These are phyloP conservation scores for Megaustenia siamemsis DNA, from an alignment of 2,888 invertebrate species.

Conservation along the genomic window DNA sequence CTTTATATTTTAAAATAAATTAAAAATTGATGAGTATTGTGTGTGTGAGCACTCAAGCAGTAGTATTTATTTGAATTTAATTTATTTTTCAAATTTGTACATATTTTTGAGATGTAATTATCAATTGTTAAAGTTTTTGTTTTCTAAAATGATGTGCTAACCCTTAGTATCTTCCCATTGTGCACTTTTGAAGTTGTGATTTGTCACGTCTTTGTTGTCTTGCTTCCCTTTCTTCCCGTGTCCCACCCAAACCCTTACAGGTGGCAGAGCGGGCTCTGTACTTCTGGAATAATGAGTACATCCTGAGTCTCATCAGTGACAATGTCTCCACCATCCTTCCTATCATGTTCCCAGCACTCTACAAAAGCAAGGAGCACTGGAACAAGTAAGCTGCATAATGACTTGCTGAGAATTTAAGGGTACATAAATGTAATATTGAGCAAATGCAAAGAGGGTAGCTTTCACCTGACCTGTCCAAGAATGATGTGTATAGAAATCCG, in stretches of 20 bases:
- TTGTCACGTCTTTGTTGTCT: constrained; percentile 30
- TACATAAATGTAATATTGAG: neutral
- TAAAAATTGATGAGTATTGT: too few relatives aligned
- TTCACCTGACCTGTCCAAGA: too few relatives aligned
- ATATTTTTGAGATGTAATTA: too few relatives aligned
- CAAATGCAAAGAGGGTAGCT: too few relatives aligned
- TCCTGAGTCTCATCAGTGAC: constrained; percentile 98
- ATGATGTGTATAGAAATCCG: too few relatives aligned
- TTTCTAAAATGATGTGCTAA: neutral
- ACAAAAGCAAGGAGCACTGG: constrained; percentile 99
- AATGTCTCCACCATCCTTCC: constrained; percentile 99
- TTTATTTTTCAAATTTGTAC: too few relatives aligned
- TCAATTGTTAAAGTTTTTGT: neutral
- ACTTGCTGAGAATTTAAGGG: neutral
- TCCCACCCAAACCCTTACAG: constrained; percentile 81
- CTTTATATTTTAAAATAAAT: too few relatives aligned
- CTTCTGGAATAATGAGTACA: constrained; percentile 99
- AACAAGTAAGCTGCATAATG: constrained; percentile 85
- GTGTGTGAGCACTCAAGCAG: too few relatives aligned
- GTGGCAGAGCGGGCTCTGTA: constrained; percentile 99
- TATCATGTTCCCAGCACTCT: constrained; percentile 99
- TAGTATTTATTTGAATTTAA: too few relatives aligned
- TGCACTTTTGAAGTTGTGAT: constrained; percentile 46
- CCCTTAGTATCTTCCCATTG: neutral
- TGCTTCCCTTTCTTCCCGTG: neutral